These are phyloP conservation scores for Mus caroli DNA, from an alignment of 2,797 vertebrate species.

Conservation along the genomic window DNA sequence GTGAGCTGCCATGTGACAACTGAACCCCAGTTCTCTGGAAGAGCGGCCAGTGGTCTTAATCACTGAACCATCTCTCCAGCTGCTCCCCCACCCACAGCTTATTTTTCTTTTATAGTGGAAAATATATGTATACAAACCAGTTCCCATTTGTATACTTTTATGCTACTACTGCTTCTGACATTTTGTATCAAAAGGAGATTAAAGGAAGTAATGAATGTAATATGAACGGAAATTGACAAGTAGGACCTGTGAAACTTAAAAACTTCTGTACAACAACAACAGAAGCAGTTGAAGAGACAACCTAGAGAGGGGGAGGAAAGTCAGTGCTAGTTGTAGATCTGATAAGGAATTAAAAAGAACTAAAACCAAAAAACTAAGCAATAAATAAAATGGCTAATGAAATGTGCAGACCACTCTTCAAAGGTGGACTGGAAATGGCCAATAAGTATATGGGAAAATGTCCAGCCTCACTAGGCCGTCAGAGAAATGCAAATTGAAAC, in stretches of 20 bases:
- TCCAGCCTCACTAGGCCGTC: neutral
- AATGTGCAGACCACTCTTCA: neutral
- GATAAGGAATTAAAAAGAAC: neutral
- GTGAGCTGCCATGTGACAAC: no score
- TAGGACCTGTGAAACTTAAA: neutral
- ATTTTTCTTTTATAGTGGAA: neutral
- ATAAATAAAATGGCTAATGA: neutral
- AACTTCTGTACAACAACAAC: neutral
- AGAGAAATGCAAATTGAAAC: neutral
- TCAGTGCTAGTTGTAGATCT: neutral
- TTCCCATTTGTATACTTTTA: neutral
- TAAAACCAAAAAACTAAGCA: neutral
- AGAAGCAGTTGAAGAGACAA: neutral
- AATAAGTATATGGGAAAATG: neutral
- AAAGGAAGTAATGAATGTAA: neutral
- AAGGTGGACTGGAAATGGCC: no score
- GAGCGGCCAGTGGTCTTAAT: neutral
- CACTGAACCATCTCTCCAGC: neutral
- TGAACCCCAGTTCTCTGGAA: neutral
- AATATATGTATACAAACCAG: neutral
- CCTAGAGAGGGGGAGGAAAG: neutral
- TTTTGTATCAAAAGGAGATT: conserved; percentile 17
- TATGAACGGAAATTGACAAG: neutral
- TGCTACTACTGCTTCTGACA: neutral
- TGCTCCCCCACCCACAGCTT: neutral